A percentile compares a stretch with the other conserved stretches of the same genome.
Conservation (phyloP, 2,888 invertebrate genomes). For the Heteropelma amictum region DNA sequence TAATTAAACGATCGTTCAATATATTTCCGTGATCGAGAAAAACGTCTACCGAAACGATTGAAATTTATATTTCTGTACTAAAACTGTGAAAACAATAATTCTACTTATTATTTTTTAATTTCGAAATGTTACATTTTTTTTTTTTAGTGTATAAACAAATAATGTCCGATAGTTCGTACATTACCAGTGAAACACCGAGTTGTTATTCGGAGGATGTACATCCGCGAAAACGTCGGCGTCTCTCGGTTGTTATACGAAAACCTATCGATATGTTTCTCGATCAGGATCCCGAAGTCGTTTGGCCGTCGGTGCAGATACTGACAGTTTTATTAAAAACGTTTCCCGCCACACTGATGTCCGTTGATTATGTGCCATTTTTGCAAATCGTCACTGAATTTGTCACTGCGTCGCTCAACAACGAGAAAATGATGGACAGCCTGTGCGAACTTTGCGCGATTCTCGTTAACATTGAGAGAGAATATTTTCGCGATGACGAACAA, state of each 20-base stretch:
- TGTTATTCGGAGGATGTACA: slow-evolving; percentile 51
- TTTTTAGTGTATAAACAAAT: slow-evolving; percentile 75
- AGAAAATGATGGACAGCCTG: slow-evolving; percentile 71
- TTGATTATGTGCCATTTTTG: slow-evolving; percentile 75
- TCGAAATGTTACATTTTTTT: background rate
- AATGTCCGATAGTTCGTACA: slow-evolving; percentile 56
- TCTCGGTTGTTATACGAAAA: slow-evolving; percentile 63
- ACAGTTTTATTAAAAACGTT: slow-evolving; percentile 74
- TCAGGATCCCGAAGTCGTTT: slow-evolving; percentile 73
- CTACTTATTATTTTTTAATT: background rate
- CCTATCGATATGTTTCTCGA: slow-evolving; percentile 67
- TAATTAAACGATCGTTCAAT: background rate
- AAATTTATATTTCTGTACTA: too few species aligned
- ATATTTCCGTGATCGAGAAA: too few species aligned
- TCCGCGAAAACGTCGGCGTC: slow-evolving; percentile 69
- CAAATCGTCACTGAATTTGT: slow-evolving; percentile 73
- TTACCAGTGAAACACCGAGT: slow-evolving; percentile 23
- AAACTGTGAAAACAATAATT: background rate
- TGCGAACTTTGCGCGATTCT: slow-evolving; percentile 73
- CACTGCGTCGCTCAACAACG: slow-evolving; percentile 67
- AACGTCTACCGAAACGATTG: too few species aligned
- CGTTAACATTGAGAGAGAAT: slow-evolving; percentile 66
- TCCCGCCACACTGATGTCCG: slow-evolving; percentile 73
- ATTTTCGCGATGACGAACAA: slow-evolving; percentile 50
- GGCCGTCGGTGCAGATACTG: slow-evolving; percentile 77